phyloP scores from a whole-genome alignment of 2,113 vertebrate genomes.

The Odocoileus virginianus region DNA sequence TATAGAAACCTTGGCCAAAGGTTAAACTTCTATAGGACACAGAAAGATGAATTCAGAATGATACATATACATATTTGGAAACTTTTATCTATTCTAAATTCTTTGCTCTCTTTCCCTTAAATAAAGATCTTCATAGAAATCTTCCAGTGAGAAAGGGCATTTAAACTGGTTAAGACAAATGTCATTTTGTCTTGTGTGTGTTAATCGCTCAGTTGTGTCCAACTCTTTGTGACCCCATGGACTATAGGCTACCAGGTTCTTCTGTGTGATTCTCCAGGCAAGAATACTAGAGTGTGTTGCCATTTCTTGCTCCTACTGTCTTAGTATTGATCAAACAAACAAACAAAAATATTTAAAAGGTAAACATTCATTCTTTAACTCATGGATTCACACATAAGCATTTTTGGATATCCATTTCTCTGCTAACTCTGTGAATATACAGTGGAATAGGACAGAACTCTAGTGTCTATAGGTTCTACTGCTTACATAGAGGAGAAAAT shows the following conservation, averaged over 20 bases:
- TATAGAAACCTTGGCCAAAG: not conserved
- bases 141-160: not conserved
- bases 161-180: not conserved
- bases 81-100: not conserved
- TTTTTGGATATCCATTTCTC: not conserved
- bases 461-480: not conserved
- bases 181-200: not conserved
- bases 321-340: not conserved
- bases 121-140: not conserved
- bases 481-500: not conserved
- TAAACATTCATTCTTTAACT: not conserved
- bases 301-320: not conserved
- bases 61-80: not conserved
- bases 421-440: not conserved
- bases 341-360: not conserved
- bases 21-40: not conserved
- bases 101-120: not conserved
- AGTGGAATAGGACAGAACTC: not conserved
- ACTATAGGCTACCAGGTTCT: not conserved
- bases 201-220: rapidly evolving
- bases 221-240: not conserved
- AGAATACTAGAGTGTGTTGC: not conserved
- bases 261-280: not conserved
- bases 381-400: not conserved
- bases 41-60: not conserved